A percentile compares a stretch with the other conserved stretches of the same genome.
These are phyloP conservation scores for Epizoanthus ramosus DNA, from an alignment of 92 coral and sea anemone species.

Conservation along the genomic window DNA sequence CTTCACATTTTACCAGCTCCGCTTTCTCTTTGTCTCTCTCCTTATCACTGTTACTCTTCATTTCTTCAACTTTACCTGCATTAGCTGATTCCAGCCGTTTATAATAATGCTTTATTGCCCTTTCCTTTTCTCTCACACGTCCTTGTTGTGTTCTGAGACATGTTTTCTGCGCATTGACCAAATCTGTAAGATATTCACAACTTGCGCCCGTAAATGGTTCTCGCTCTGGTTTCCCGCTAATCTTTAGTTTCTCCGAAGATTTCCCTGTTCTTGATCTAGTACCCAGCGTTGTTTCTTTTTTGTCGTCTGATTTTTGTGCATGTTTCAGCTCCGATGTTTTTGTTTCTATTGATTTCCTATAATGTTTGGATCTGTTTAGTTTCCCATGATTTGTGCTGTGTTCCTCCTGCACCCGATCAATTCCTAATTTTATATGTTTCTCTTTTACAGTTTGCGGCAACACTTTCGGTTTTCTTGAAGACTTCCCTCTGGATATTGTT, in stretches of 20 bases:
- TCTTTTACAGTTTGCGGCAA: not conserved
- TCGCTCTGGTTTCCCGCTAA: not conserved
- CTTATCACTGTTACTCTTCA: not conserved
- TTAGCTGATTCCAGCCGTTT: slow-evolving; percentile 18
- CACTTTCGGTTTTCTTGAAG: slow-evolving; percentile 17
- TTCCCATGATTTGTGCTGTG: not conserved
- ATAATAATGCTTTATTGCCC: slow-evolving; percentile 46
- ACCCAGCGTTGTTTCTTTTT: not conserved
- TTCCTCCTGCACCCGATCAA: not conserved
- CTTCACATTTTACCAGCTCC: not conserved
- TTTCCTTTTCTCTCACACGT: slow-evolving; percentile 46
- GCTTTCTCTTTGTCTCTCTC: slow-evolving; percentile 1
- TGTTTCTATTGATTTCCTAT: too few relatives aligned
- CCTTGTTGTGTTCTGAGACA: slow-evolving; percentile 52
- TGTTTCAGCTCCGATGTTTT: too few relatives aligned
- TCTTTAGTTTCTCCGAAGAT: not conserved
- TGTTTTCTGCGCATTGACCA: slow-evolving; percentile 48
- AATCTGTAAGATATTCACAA: slow-evolving; percentile 26
- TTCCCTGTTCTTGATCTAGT: not conserved
- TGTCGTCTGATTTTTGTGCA: not conserved
- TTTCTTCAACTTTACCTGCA: not conserved
- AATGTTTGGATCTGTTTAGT: not conserved
- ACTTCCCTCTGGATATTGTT: slow-evolving; percentile 27
- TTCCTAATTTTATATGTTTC: not conserved
- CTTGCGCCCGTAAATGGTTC: slow-evolving; percentile 9